Evolutionary conservation across 2,797 vertebrate genomes (phyloP), one percentile per base, ranked within the genome.

Genomic region (Cirrhinus molitorella): DNA sequence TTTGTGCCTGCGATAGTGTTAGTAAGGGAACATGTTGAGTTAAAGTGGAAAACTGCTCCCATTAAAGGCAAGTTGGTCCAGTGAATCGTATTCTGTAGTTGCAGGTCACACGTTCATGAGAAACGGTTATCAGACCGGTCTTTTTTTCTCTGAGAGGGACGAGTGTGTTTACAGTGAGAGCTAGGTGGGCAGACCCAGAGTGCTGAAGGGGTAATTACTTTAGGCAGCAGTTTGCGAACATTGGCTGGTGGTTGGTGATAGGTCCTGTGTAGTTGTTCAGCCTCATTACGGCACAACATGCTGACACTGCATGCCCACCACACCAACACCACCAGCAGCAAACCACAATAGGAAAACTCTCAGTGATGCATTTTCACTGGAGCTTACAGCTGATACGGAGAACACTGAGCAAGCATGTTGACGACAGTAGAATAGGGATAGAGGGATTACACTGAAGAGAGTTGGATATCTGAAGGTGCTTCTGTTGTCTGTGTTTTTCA

Each of bases 141-240:
- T 81, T 59, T 55, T 66, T 63, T 71, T 61, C 16, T 34, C 68
- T 34, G 37, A 63, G 76, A 70, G 71, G 68, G 71, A 68, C 0
- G 63, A 71, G 83, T 81, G 86, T 81, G 65, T 83, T 16, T 13
- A 2, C 61, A 63, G 25, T 65, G 81, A 84, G 19, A 72, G 83
- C 86, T 51, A 83, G 59, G 80, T 6, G 83, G 68, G 81, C 86
- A 86, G 87, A 86, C 82, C 81, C 72, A 83, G 80, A 84, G 40
- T 61, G 45, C 49, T 72, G 59, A 55, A 83, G 79, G 88, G 90
- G 89, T 93, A 94, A 94, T 94, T 92, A 93, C 87, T 89, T 83
- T 71, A 88, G 84, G 90, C 90, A 89, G 90, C 87, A 87, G 72
- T 89, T 89, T 90, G 88, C 80, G 87, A 66, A 88, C 87, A 89